phyloP scores from a whole-genome alignment of 2,888 invertebrate species.

The Plusia festucae region DNA sequence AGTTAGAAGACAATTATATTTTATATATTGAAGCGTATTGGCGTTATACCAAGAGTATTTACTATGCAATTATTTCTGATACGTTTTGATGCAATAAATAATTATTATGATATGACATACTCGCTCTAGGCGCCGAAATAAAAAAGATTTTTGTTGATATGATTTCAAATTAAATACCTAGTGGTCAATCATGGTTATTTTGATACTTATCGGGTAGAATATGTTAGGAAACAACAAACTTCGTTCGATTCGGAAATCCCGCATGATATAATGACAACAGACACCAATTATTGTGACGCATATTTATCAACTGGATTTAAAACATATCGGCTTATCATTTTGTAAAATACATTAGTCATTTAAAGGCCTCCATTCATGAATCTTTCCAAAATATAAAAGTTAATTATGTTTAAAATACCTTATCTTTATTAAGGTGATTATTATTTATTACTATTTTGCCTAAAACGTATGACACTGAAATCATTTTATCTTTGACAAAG shows the following conservation, averaged over 20 bases:
- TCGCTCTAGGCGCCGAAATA: not conserved
- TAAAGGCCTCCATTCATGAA: not conserved
- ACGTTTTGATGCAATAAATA: constrained; percentile 3
- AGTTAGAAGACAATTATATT: not conserved
- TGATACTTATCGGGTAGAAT: not conserved
- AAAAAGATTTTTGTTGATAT: not conserved
- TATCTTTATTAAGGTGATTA: not conserved
- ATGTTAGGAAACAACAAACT: too few species aligned
- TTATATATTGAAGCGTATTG: not conserved
- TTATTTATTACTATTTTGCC: not conserved
- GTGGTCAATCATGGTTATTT: not conserved
- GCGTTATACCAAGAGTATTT: not conserved
- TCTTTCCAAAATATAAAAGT: not conserved
- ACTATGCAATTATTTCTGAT: constrained; percentile 3
- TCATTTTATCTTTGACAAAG: not conserved
- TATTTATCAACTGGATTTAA: constrained; percentile 1
- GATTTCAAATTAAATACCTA: not conserved
- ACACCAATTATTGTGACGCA: not conserved
- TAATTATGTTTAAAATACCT: not conserved
- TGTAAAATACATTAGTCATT: not conserved
- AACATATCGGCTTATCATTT: not conserved
- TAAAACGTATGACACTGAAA: not conserved
- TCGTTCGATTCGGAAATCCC: not conserved
- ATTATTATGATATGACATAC: not conserved
- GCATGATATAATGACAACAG: not conserved